These are phyloP conservation scores for Nephotettix cincticeps DNA, from an alignment of 1,140 invertebrate species.

Conservation along the genomic window DNA sequence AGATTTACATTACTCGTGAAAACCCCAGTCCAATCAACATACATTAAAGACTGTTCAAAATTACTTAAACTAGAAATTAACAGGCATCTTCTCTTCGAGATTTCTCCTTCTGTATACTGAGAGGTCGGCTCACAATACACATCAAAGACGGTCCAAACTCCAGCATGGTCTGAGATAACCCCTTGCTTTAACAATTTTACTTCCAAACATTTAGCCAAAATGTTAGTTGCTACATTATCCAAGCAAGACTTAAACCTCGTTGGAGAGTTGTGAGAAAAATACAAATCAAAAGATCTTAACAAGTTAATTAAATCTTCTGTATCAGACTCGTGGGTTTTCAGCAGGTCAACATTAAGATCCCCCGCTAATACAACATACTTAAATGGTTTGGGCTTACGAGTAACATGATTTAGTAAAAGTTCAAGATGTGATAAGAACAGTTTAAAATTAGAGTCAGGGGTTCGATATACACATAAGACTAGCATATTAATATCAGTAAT, in stretches of 20 bases:
- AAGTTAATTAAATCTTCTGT: background rate
- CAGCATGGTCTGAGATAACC: background rate
- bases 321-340: background rate
- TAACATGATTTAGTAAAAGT: background rate
- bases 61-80: background rate
- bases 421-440: background rate
- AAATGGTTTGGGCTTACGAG: background rate
- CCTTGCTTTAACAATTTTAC: background rate
- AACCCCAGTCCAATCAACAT: background rate
- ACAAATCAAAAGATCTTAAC: background rate
- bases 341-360: background rate
- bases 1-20: no score
- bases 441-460: background rate
- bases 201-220: background rate
- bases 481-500: background rate
- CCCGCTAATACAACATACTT: background rate
- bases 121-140: background rate
- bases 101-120: background rate
- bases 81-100: background rate
- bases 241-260: background rate
- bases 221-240: background rate
- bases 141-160: background rate
- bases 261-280: background rate
- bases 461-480: no score
- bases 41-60: background rate